These are phyloP conservation scores for Ophion ventricosus DNA, from an alignment of 2,888 invertebrate species.

Conservation along the genomic window DNA sequence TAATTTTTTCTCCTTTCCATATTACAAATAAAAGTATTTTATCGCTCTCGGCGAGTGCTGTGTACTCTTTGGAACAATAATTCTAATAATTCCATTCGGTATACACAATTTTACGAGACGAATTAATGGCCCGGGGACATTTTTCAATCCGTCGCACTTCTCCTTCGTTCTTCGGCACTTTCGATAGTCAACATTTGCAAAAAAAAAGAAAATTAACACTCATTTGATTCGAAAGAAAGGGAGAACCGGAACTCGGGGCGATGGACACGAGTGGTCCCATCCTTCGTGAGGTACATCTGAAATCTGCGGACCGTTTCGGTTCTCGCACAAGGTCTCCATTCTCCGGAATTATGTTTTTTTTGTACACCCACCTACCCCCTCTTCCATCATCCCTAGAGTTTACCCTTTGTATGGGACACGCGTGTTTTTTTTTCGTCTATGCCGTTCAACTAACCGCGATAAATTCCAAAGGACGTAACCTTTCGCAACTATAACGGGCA, in stretches of 20 bases:
- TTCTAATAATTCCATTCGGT: too few species aligned
- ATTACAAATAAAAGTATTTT: too few species aligned
- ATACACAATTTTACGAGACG: too few species aligned
- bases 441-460: slow-evolving; percentile 62
- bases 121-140: too few species aligned
- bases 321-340: slow-evolving; percentile 44
- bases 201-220: slow-evolving; percentile 37
- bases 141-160: too few species aligned
- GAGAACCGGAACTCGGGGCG: slow-evolving; percentile 49
- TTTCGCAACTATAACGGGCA: slow-evolving; percentile 37
- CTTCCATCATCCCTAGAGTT: background rate
- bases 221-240: slow-evolving; percentile 57
- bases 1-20: too few species aligned
- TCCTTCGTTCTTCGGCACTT: too few species aligned
- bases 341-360: slow-evolving; percentile 26
- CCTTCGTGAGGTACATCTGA: slow-evolving; percentile 57
- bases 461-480: slow-evolving; percentile 63
- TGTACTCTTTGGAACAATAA: too few species aligned
- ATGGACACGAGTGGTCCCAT: slow-evolving; percentile 64
- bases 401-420: slow-evolving; percentile 23
- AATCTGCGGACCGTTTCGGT: slow-evolving; percentile 12
- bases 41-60: too few species aligned
- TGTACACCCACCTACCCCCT: background rate
- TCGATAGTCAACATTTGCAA: background rate
- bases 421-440: slow-evolving; percentile 31